Percentiles rank a stretch among this genome's conserved stretches.
Conservation (phyloP, 2,888 invertebrate species). For the Arctia plantaginis region DNA sequence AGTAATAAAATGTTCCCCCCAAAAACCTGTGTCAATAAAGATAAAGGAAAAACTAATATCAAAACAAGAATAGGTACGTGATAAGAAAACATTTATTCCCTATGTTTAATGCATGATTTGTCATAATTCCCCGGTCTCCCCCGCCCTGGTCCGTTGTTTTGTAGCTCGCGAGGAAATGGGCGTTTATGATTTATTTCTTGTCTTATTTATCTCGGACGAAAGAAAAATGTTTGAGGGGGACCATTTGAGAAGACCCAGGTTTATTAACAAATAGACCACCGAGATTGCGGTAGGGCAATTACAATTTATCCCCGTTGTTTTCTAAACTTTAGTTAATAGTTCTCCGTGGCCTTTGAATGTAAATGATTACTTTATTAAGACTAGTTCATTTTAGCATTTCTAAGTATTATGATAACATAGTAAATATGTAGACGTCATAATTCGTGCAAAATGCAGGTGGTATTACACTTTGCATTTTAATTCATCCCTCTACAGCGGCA, state of each 20-base stretch:
- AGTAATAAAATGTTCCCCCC: slow-evolving; percentile 77
- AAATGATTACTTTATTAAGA: slow-evolving; percentile 28
- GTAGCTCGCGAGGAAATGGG: slow-evolving; percentile 81
- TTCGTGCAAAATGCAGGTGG: slow-evolving; percentile 37
- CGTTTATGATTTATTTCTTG: slow-evolving; percentile 82
- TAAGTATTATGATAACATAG: not conserved
- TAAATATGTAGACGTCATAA: not conserved
- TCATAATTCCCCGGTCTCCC: slow-evolving; percentile 85
- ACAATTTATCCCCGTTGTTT: slow-evolving; percentile 54
- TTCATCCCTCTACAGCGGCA: slow-evolving; percentile 69
- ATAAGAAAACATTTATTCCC: slow-evolving; percentile 87
- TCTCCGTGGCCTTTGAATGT: slow-evolving; percentile 31
- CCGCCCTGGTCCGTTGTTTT: slow-evolving; percentile 78
- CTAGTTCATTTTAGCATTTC: too few species aligned
- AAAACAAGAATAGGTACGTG: slow-evolving; percentile 86
- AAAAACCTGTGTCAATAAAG: slow-evolving; percentile 86
- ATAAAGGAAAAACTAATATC: slow-evolving; percentile 86
- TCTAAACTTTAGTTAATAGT: slow-evolving; percentile 24
- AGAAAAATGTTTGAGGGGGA: slow-evolving; percentile 77
- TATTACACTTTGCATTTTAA: slow-evolving; percentile 59
- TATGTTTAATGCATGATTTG: slow-evolving; percentile 87
- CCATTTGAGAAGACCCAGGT: slow-evolving; percentile 69
- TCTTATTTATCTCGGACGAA: slow-evolving; percentile 82
- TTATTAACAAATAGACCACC: slow-evolving; percentile 75
- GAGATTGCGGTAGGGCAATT: slow-evolving; percentile 68